Evolutionary conservation across 2,797 vertebrate genomes (phyloP), one percentile per base, ranked within the genome.

Genomic region (Micrastur ruficollis): DNA sequence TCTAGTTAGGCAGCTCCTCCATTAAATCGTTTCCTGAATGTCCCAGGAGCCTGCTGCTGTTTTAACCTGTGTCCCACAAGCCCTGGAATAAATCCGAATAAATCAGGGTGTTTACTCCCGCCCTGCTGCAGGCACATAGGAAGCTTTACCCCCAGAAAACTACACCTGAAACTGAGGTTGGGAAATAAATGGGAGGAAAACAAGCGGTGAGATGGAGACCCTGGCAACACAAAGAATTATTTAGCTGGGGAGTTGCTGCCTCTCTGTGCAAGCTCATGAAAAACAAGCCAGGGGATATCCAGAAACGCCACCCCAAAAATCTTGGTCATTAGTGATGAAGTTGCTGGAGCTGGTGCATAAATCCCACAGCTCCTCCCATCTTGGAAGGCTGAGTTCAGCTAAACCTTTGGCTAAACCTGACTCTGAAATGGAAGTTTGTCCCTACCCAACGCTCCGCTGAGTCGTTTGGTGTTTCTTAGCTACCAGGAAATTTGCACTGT

Each of bases 401-500:
- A 40, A 53, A 10, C 22, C 7, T 86, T n/a, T 5, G 12, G 34
- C 38, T 58, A 65, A 75, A 56, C 6, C 11, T 36, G 62, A 10
- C 61, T n/a, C 38, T 21, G 52, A 38, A 86, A 59, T 22, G 29
- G 67, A 26, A 83, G 7, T 26, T 46, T n/a, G 32, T 20, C 36
- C 36, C 18, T 7, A 5, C 9, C 3, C 1, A 59, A 12, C 1
- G 6, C 44, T 88, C 63, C 25, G 50, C 47, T 4, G 4, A 6
- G 3, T 36, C 13, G 1, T 3, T 27, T 52, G 44, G 22, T 22
- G 38, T 70, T 83, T 58, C 92, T 76, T 21, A n/a, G 36, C 89
- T 85, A 92, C 84, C 84, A 82, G 95, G 91, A 96, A 92, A 92
- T 76, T 16, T 59, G 42, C 66, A 26, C 40, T 8, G 4, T 42